phyloP scores from a whole-genome alignment of 1,140 invertebrate species.

The Alviniconcha marisindica region DNA sequence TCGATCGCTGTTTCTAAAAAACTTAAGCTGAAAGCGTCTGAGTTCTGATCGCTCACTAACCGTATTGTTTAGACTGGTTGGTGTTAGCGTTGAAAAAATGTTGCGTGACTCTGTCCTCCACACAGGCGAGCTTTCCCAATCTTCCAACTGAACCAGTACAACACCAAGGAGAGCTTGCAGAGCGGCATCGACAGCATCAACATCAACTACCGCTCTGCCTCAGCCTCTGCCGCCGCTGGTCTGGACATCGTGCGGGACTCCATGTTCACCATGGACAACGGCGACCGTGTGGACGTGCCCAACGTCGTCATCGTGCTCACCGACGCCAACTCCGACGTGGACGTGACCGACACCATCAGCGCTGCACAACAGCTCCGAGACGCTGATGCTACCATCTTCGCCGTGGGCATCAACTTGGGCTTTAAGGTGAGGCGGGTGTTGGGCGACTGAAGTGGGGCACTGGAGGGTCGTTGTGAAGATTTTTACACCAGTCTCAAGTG shows the following conservation, averaged over 20 bases:
- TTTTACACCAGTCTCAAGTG: no score
- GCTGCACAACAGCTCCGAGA: conserved; percentile 48
- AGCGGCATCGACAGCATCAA: conserved; percentile 55
- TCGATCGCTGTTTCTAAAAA: no score
- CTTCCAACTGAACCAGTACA: conserved; percentile 64
- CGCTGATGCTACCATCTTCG: conserved; percentile 45
- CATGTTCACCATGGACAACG: conserved; percentile 56
- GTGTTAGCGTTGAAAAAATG: no score
- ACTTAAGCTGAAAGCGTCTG: no score
- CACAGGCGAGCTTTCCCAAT: conserved; percentile 42
- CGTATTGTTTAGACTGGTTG: no score
- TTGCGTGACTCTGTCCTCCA: no score
- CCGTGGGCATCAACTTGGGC: not conserved
- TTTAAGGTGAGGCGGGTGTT: conserved; percentile 7
- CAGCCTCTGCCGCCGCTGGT: conserved; percentile 54
- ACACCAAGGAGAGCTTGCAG: conserved; percentile 52
- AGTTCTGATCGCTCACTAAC: no score
- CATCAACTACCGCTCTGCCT: conserved; percentile 49
- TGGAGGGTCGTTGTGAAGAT: no score
- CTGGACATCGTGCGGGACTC: conserved; percentile 50
- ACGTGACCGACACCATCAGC: conserved; percentile 48
- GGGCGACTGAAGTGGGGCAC: no score
- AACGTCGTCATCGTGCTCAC: conserved; percentile 70
- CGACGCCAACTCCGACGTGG: conserved; percentile 60
- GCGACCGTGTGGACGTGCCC: conserved; percentile 66